Evolutionary conservation across 2,888 invertebrate genomes (phyloP), one percentile per base, ranked within the genome.

Genomic region (Eupithecia abbreviata): DNA sequence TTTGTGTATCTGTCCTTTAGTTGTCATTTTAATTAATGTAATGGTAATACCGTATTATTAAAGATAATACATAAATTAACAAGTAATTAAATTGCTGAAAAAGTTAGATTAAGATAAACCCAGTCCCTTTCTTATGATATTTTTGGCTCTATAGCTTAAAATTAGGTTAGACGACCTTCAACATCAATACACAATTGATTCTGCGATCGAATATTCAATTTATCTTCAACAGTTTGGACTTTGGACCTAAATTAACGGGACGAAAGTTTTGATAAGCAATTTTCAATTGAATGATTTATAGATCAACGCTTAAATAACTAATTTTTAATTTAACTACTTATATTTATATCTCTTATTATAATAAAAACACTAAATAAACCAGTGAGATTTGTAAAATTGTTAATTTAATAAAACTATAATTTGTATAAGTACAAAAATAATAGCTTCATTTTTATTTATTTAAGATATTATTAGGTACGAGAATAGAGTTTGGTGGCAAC

Each of bases 141-240:
- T 58, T 58, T 58, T 18, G 9, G n/a, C 55, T 18, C 55, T 55
- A n/a, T 58, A 58, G 18, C 18, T 18, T 18, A 58, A 18, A 58
- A 58, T 58, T 18, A 58, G 18, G 12, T 62, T 30, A 62, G 30
- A 62, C 30, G 30, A 12, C 62, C 62, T 62, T 62, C 10, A 4
- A 10, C 62, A 58, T 58, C 58, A 58, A 58, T 18, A 18, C 18
- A 58, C 10, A 62, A 62, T 62, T 62, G 62, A 30, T 30, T 62
- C 62, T 62, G 62, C 62, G 4, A 10, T 62, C 62, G 62, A 62
- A 62, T 62, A 30, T 62, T 62, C 30, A 62, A 62, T 62, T 62
- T 30, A 62, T 62, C 30, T 62, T 62, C 62, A 62, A 4, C 30
- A 10, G 62, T 7, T 30, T 62, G 18, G 30, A 12, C 62, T 62